Evolutionary conservation across 2,797 vertebrate species (phyloP), one percentile per base, ranked within the genome.

Genomic region (Natrix natrix): DNA sequence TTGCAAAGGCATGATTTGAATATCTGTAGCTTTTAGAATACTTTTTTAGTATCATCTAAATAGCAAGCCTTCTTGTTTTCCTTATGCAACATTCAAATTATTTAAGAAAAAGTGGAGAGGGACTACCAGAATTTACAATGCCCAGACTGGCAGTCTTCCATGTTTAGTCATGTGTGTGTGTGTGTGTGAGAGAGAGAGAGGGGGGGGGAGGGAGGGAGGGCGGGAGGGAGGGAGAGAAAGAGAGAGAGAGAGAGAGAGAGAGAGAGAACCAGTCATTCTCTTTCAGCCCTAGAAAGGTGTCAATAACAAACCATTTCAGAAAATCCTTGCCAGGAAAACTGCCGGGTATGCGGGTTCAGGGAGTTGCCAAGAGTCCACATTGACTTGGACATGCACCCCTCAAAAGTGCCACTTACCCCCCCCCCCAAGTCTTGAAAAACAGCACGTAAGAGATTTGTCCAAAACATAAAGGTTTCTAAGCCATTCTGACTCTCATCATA

Each of bases 141-240:
- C 14, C n/a, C n/a, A 37, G 66, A 3, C n/a, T 74, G 66, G 61
- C 13, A 69, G 63, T 32, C 12, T 69, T 69, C 63, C 28, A n/a
- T 66, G 28, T 66, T 63, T 66, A 66, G 12, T 14, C 4, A 12
- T 66, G 26, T n/a, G 26, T 66, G 28, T 66, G 26, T 61, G 10
- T 11, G 10, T n/a, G n/a, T n/a, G n/a, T n/a, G 55, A 17, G 57
- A 1, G 16, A 17, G 57, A 0, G 8, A 4, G 57, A 1, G 16
- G 5, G 22, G 2, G 1, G 2, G 17, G 2, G 59, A 1, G 1
- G 6, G 57, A 1, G 20, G 17, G 20, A 2, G 55, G 1, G 57
- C 1, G 16, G 1, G 57, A 59, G 4, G 1, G 5, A 60, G 59
- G 22, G 59, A 1, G 17, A 20, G 20, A 8, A 6, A 0, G 20